Conservation (phyloP, 2,888 invertebrate species). For the Cephus nigrinus region DNA sequence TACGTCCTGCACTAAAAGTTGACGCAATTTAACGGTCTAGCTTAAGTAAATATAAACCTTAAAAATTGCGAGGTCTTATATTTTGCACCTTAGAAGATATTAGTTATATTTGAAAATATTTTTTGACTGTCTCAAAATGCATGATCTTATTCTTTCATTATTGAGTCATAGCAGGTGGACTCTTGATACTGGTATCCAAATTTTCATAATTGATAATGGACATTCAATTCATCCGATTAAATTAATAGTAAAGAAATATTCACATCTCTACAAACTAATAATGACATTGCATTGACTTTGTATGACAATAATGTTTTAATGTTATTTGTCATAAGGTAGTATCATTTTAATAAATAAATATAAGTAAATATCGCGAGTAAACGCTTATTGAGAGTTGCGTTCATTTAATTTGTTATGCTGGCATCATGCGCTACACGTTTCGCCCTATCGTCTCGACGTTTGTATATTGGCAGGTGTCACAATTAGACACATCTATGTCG, state of each 20-base stretch:
- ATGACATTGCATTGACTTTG: background rate
- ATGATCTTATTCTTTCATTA: background rate
- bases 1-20: background rate
- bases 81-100: background rate
- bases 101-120: background rate
- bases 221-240: background rate
- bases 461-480: background rate
- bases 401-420: background rate
- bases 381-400: background rate
- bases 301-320: background rate
- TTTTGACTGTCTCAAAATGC: background rate
- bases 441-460: background rate
- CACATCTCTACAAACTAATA: background rate
- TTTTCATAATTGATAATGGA: background rate
- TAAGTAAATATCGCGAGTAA: background rate
- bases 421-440: background rate
- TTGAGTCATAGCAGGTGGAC: background rate
- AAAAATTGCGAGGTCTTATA: background rate
- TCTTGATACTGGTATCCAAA: background rate
- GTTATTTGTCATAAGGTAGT: background rate
- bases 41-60: background rate
- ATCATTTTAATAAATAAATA: background rate
- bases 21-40: background rate
- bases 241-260: background rate
- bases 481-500: background rate